Percentiles rank a stretch among this genome's conserved stretches.
These are phyloP conservation scores for Oophaga pumilio DNA, from an alignment of 2,113 vertebrate genomes.

Conservation along the genomic window DNA sequence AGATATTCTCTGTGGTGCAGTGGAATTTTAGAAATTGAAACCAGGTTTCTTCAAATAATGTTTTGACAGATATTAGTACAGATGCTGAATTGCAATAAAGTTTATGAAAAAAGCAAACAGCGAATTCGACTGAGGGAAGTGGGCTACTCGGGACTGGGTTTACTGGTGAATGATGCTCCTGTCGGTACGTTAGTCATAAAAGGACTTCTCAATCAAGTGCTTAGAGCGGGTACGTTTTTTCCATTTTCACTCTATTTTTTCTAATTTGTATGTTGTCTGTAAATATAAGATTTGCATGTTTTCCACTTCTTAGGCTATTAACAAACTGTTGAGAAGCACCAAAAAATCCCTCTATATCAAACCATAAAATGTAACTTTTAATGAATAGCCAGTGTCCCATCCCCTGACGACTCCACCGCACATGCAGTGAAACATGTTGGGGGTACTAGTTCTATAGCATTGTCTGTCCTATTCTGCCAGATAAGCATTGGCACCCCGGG, in stretches of 20 bases:
- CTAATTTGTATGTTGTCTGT: background rate
- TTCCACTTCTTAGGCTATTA: too few species aligned
- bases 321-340: too few species aligned
- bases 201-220: slow-evolving; percentile 89
- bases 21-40: background rate
- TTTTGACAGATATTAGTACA: slow-evolving; percentile 84
- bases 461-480: too few species aligned
- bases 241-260: background rate
- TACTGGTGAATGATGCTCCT: slow-evolving; percentile 85
- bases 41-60: background rate
- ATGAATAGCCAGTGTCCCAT: too few species aligned
- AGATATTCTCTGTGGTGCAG: too few species aligned
- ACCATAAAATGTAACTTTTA: too few species aligned
- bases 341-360: too few species aligned
- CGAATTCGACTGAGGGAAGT: slow-evolving; percentile 89
- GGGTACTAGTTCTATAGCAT: too few species aligned
- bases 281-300: too few species aligned
- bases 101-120: slow-evolving; percentile 94
- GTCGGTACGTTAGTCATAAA: slow-evolving; percentile 83
- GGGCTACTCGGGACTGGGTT: slow-evolving; percentile 88
- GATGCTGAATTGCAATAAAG: slow-evolving; percentile 93
- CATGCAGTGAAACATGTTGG: too few species aligned
- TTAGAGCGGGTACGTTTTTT: slow-evolving; percentile 80
- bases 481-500: too few species aligned
- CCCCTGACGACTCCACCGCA: too few species aligned